Conservation (phyloP, 2,797 vertebrate species). For the Natrix natrix region DNA sequence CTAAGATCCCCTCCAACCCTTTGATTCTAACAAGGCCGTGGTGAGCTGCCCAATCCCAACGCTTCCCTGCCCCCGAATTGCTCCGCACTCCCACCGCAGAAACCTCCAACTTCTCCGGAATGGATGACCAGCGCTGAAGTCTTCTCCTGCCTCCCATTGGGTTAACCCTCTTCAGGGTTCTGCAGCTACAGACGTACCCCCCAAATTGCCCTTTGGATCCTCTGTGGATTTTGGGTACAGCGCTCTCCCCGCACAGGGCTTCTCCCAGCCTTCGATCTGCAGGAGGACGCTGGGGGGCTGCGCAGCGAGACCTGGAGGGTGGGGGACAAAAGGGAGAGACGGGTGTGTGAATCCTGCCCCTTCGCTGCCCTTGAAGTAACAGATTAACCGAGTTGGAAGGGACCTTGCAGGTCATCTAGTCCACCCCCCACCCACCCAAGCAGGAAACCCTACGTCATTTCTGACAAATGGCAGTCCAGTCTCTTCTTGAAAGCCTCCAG, state of each 20-base stretch:
- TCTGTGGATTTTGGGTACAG: background rate
- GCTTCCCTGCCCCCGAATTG: background rate
- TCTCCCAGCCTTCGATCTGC: background rate
- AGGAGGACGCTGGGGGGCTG: conserved; percentile 1
- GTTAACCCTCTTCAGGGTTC: background rate
- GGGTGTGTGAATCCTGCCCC: background rate
- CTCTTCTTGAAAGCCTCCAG: too few relatives aligned
- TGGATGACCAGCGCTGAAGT: background rate
- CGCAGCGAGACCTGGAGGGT: background rate
- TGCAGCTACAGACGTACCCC: background rate
- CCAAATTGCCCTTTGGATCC: background rate
- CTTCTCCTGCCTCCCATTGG: background rate
- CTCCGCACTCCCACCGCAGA: background rate
- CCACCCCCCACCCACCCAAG: too few relatives aligned
- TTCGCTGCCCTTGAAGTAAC: background rate
- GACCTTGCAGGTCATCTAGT: too few relatives aligned
- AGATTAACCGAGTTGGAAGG: too few relatives aligned
- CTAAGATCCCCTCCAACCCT: background rate
- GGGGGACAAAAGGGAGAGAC: background rate
- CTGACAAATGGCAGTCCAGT: too few relatives aligned
- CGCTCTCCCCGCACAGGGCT: background rate
- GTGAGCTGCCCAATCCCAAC: background rate
- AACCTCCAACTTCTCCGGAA: background rate
- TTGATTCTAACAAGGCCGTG: background rate
- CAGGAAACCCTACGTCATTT: too few relatives aligned